phyloP scores from a whole-genome alignment of 2,888 invertebrate species.

The Cephalotes varians region DNA sequence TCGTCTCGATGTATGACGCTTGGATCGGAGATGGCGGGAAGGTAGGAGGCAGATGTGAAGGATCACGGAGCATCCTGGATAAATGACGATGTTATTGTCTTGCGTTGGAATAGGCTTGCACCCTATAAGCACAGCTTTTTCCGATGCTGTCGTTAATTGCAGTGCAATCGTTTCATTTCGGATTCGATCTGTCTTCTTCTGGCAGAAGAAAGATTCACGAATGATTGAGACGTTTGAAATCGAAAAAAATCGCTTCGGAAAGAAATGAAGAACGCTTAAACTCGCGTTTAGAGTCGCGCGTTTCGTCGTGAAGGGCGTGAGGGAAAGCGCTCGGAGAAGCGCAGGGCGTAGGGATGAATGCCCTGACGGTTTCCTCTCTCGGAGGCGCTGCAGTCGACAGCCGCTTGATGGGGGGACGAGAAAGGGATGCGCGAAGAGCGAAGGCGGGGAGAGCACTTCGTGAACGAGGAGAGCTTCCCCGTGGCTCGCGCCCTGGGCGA shows the following conservation, averaged over 20 bases:
- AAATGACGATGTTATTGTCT: conserved; percentile 6
- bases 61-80: conserved; percentile 39
- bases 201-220: background rate
- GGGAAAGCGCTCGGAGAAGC: conserved; percentile 36
- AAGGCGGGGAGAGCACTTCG: conserved; percentile 5
- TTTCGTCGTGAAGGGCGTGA: conserved; percentile 26
- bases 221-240: background rate
- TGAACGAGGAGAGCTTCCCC: conserved; percentile 31
- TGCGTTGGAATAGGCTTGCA: background rate
- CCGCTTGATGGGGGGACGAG: conserved; percentile 15
- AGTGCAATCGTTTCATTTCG: conserved; percentile 4
- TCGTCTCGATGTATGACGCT: conserved; percentile 62
- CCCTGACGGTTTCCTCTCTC: conserved; percentile 45
- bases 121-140: background rate
- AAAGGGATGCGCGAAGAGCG: conserved; percentile 36
- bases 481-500: conserved; percentile 30
- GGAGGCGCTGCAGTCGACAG: conserved; percentile 53
- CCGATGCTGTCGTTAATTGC: conserved; percentile 11
- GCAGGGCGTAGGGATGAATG: conserved; percentile 49
- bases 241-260: background rate
- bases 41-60: conserved; percentile 54
- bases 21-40: conserved; percentile 59
- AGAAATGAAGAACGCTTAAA: background rate
- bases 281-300: background rate
- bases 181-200: background rate